Base-by-base conservation (phyloP, 2,888 invertebrate species). In the Watsonalla cultraria region DNA sequence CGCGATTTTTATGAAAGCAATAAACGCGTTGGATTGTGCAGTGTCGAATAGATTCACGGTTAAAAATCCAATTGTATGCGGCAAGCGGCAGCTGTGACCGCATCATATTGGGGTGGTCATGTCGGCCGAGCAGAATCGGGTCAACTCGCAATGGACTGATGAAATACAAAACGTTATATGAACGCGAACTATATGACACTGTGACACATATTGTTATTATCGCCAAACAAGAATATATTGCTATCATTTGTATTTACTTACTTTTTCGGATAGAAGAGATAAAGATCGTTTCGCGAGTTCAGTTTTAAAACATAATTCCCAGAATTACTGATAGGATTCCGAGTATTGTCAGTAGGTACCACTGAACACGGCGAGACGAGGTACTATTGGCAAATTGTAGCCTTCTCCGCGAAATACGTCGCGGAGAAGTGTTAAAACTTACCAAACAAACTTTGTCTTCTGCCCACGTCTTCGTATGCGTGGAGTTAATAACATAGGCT, bases 51-150 rank as follows among this genome's bases (percentile, higher is more conserved):
- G 70, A 67, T 70, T 70, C 64, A 62, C 68, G 70, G 79, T 82
- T 80, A 83, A 84, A 82, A 83, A 78, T 79, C 77, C 80, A 80
- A 84, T 84, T 77, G 80, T 75, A 78, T 70, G 72, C 75, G 75
- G 68, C 60, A 66, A 69, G 70, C 70, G 68, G 66, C 82, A 76
- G 79, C 78, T 78, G 79, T 65, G 80, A 82, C 83, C 81, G 77
- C 80, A 78, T 78, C 79, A 78, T 82, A 80, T 80, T 69, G 68
- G 71, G 63, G 61, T 66, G 74, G 72, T 72, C 71, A 72, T 76
- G 76, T 76, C 72, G 73, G 65, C 66, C 57, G 61, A 64, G 61
- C 57, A 56, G 52, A 77, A 74, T 62, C 71, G 70, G 81, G 81
- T 80, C 82, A 80, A 68, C 70, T 69, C 69, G 68, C 64, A 66